These are phyloP conservation scores for Scaptomyza graminum DNA, from an alignment of 1,140 invertebrate species.

Conservation along the genomic window DNA sequence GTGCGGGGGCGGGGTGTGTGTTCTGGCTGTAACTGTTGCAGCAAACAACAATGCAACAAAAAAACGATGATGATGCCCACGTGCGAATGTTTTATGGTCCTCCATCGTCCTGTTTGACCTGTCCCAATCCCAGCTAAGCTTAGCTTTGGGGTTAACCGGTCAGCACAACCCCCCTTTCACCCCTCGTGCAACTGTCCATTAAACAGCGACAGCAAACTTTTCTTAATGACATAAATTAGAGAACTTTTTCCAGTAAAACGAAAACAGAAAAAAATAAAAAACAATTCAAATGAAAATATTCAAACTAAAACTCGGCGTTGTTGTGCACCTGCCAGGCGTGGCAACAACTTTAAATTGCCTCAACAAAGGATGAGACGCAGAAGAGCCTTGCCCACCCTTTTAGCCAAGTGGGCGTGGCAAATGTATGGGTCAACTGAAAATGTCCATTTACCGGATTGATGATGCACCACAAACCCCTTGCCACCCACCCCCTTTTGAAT, in stretches of 20 bases:
- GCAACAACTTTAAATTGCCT: slow-evolving; percentile 64
- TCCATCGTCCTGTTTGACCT: slow-evolving; percentile 58
- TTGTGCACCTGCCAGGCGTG: slow-evolving; percentile 32
- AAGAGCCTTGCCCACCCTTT: slow-evolving; percentile 19
- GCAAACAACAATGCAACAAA: slow-evolving; percentile 62
- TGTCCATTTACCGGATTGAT: slow-evolving; percentile 62
- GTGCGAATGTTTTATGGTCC: slow-evolving; percentile 55
- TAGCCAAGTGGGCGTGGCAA: slow-evolving; percentile 20
- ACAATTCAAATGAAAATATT: slow-evolving; percentile 58
- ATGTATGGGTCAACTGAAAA: slow-evolving; percentile 53
- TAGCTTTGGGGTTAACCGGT: slow-evolving; percentile 72
- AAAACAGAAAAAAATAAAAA: too few relatives aligned
- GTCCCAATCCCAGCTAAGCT: slow-evolving; percentile 69
- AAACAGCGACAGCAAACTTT: slow-evolving; percentile 57
- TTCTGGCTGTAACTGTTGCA: slow-evolving; percentile 19
- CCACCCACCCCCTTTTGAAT: slow-evolving; percentile 3
- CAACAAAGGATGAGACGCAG: slow-evolving; percentile 4
- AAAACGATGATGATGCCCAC: slow-evolving; percentile 7
- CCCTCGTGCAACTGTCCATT: slow-evolving; percentile 46
- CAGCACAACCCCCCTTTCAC: slow-evolving; percentile 26
- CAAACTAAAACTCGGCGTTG: slow-evolving; percentile 23
- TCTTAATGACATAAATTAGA: slow-evolving; percentile 72
- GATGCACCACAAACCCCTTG: slow-evolving; percentile 18
- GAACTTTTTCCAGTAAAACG: slow-evolving; percentile 36
- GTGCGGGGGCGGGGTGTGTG: not conserved